Evolutionary conservation across 2,888 invertebrate species (phyloP), one percentile per base, ranked within the genome.

Genomic region (Bugula neritina): DNA sequence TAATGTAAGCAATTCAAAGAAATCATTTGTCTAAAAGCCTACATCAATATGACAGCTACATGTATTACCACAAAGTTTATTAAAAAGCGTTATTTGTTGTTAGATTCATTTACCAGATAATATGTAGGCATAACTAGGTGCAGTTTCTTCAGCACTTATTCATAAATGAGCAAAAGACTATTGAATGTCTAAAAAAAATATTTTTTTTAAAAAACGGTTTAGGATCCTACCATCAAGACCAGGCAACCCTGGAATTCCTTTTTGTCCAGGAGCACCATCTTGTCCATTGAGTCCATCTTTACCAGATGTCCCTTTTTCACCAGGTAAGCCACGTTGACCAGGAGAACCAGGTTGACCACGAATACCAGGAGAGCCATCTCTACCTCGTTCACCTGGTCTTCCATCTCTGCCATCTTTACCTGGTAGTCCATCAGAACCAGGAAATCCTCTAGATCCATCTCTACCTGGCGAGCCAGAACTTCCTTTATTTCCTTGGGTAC

Each of bases 241-340:
- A 35, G 72, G 35, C 3, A 31, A 13, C 5, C 63, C 63, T 13
- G 63, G 63, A 63, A 10, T 63, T 63, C 73, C 73, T 23, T 58
- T 35, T 10, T 34, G 17, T 1, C 73, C 73, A 69, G 73, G 69
- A 1, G 35, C 29, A 23, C 73, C 73, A 54, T 71, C 63, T 17
- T 17, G 1, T 1, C 73, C 73, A 69, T 71, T 54, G 17, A 29
- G 54, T 25, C 73, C 73, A 43, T n/a, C 35, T 23, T 35, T 27
- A 34, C 73, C 73, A 31, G 35, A 25, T 13, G 10, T 13, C 10
- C 63, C 63, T 29, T 21, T 35, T n/a, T 52, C 31, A 43, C 73
- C 73, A 54, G 71, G 69, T 13, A 69, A 27, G 1, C 73, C 73
- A 27, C 31, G 63, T 23, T 63, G 63, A 13, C 63, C 63, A 10